Conservation (phyloP, 1,140 invertebrate species). For the Panulirus ornatus region DNA sequence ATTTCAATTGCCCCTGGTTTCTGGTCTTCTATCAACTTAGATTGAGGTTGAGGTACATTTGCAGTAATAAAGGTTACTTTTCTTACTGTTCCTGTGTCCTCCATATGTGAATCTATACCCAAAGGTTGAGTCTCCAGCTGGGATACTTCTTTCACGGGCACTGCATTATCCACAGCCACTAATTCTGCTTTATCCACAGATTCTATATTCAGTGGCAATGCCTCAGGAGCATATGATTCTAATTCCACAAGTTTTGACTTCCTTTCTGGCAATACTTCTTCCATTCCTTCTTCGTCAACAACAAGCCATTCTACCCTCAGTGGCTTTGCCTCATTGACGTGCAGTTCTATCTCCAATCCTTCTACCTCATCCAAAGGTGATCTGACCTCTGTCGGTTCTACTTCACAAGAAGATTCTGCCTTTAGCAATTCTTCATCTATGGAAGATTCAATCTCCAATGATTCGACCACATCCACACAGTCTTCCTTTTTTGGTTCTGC, state of each 20-base stretch:
- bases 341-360: neutral
- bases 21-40: neutral
- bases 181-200: neutral
- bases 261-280: too few relatives aligned
- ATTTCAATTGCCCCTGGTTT: neutral
- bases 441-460: too few relatives aligned
- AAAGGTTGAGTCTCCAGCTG: too few relatives aligned
- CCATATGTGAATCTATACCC: too few relatives aligned
- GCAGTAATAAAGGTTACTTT: neutral
- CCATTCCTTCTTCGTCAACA: neutral
- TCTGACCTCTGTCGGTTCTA: neutral
- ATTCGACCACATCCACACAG: too few relatives aligned
- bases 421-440: too few relatives aligned
- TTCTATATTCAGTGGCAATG: neutral
- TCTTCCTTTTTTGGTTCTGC: too few relatives aligned
- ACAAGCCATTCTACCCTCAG: neutral
- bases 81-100: neutral
- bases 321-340: neutral
- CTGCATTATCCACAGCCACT: neutral
- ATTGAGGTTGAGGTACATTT: neutral
- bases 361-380: neutral
- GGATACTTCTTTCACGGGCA: too few relatives aligned
- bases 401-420: too few relatives aligned
- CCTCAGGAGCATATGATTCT: too few relatives aligned
- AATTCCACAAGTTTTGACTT: too few relatives aligned